Base-by-base conservation (phyloP, 2,888 invertebrate genomes). In the Theretra japonica region DNA sequence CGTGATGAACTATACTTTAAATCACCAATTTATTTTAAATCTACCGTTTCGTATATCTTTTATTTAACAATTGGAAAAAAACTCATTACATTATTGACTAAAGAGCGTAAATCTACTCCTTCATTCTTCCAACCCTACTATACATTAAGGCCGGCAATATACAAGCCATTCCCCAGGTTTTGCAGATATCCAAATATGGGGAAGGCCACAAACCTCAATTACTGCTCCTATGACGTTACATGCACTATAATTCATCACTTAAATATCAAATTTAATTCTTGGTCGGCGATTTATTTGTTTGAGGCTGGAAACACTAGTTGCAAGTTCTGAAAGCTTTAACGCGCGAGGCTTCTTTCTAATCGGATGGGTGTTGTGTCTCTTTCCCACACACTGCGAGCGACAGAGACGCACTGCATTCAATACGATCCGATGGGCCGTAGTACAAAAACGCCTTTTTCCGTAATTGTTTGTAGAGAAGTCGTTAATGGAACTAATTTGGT, bases 251-350 rank as follows among this genome's bases (percentile, higher is more conserved):
- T 53, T n/a, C 7, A 53, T 6, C 8, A 50, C 1, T 19, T 19
- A 0, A 50, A 19, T 50, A 19, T 4, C 1, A 19, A 19, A 19
- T 19, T 50, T 19, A 2, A 5, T 5, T 19, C 0, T 58, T 5
- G 17, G 25, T 17, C 58, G 21, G n/a, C 21, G 15, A 41, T 21
- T n/a, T 62, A n/a, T 17, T 23, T 25, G 23, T 65, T 48, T 0
- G 21, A 6, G 15, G 23, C 41, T 48, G 65, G 65, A 48, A 65
- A 65, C 65, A 48, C 65, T 17, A 17, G 2, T 23, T 76, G 77
- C 82, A 80, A 83, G 78, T 80, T 81, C 82, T 79, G 76, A 79
- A 81, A 80, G 79, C 80, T 79, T 80, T 72, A 77, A 74, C 75
- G 76, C 69, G 75, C 75, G 78, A 80, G 77, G 75, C 77, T 81